Evolutionary conservation across 2,113 vertebrate genomes (phyloP).

Genomic region (Antechinus flavipes): DNA sequence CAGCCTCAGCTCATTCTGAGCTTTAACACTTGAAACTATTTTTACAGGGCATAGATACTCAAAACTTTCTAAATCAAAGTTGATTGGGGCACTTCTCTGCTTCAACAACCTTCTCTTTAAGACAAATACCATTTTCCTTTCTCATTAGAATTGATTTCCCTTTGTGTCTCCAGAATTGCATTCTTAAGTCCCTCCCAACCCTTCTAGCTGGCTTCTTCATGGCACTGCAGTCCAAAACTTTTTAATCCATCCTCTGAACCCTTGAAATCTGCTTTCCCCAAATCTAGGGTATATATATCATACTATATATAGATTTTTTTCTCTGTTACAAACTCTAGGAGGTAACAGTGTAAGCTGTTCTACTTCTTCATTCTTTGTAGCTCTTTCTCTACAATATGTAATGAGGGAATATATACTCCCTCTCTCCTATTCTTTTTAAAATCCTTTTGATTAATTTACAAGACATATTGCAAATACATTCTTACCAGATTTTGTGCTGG

Average conservation of each 20-base stretch:
- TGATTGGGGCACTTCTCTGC: neutral
- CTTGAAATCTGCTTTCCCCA: neutral
- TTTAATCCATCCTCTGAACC: neutral
- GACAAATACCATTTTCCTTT: neutral
- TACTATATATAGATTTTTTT: neutral
- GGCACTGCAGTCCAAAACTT: neutral
- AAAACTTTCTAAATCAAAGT: neutral
- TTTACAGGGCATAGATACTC: neutral
- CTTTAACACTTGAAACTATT: neutral
- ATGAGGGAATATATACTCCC: no score
- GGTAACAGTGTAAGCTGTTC: neutral
- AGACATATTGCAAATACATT: no score
- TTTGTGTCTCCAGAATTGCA: neutral
- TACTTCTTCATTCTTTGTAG: neutral
- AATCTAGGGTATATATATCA: neutral
- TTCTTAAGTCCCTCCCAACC: neutral
- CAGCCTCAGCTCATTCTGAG: neutral
- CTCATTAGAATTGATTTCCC: neutral
- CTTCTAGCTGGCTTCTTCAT: neutral
- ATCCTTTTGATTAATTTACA: no score
- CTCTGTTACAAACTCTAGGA: neutral
- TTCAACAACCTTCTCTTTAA: neutral
- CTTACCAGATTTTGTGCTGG: no score
- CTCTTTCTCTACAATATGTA: no score
- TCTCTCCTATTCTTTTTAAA: no score